These are phyloP conservation scores for Cephalopterus ornatus DNA, from an alignment of 2,113 vertebrate species.

Conservation along the genomic window DNA sequence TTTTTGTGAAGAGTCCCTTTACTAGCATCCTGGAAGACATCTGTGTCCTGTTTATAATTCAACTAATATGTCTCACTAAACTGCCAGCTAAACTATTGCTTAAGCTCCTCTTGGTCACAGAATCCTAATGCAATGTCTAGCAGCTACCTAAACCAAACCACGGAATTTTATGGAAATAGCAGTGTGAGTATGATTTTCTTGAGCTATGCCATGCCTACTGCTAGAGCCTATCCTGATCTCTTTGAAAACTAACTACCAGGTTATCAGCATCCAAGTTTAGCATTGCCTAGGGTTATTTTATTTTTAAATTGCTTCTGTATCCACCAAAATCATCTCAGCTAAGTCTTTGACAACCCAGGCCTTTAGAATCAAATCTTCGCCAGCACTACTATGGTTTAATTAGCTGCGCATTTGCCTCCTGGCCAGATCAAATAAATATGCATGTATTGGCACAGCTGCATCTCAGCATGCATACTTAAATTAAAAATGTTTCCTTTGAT, in stretches of 20 bases:
- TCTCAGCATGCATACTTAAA: constrained; percentile 75
- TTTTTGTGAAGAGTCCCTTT: background rate
- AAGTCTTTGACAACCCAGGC: background rate
- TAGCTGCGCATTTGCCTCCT: constrained; percentile 72
- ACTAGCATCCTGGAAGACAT: background rate
- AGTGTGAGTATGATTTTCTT: background rate
- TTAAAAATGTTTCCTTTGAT: constrained; percentile 75
- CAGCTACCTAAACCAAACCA: background rate
- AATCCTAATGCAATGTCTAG: background rate
- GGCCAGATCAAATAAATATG: constrained; percentile 76
- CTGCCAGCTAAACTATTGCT: background rate
- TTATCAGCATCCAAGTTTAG: background rate
- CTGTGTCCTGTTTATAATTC: background rate
- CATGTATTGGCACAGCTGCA: constrained; percentile 76
- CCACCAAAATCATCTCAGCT: constrained; percentile 14
- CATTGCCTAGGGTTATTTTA: constrained; percentile 29
- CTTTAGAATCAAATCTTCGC: constrained; percentile 40
- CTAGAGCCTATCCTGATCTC: background rate
- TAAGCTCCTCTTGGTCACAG: background rate
- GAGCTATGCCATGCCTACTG: background rate
- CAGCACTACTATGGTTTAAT: constrained; percentile 69
- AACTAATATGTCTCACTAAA: background rate
- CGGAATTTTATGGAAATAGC: background rate
- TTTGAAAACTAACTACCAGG: background rate
- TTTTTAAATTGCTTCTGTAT: constrained; percentile 41